Base-by-base conservation (phyloP, 2,888 invertebrate species). In the Clusia tigrina region DNA sequence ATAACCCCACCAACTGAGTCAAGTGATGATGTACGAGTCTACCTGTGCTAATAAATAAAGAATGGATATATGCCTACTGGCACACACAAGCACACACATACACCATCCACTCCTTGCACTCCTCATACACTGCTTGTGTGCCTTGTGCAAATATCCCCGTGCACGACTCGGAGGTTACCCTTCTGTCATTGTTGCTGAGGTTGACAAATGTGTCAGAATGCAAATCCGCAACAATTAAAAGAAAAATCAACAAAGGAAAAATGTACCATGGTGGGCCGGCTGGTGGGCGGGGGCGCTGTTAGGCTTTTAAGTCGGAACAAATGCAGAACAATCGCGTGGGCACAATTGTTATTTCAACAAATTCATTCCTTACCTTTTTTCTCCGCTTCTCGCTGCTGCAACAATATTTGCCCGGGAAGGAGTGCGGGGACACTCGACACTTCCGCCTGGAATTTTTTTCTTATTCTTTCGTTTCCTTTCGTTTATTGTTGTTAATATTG, bases 181-280 rank as follows among this genome's bases (percentile, higher is more conserved):
- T 67, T 68, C 65, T 72, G 71, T 71, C 69, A 69, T 73, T 74
- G 76, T 73, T 73, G 77, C 74, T 80, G 79, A 80, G 79, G 80
- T 80, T 80, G 80, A 75, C 80, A 80, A 81, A 79, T 80, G 81
- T 82, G 81, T 82, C 82, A 82, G 80, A 82, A 81, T 80, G 80
- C 77, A 77, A 80, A 79, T 81, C 81, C 82, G 79, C 81, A 80
- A 81, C 81, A 77, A 82, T 80, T 80, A 80, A 79, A 77, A 78
- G 78, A 79, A 80, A 79, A 79, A 80, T 80, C 79, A 79, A 80
- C 79, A 80, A 74, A 79, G 71, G 69, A 73, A 52, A 52, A 42
- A 5, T 17, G 15, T 22, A 38, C 9, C 42, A 55, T 37, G 9
- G 15, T 20, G 20, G n/a, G n/a, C n/a, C n/a, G n/a, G n/a, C n/a